Conservation (phyloP, 2,113 vertebrate species). For the Clarias magur region DNA sequence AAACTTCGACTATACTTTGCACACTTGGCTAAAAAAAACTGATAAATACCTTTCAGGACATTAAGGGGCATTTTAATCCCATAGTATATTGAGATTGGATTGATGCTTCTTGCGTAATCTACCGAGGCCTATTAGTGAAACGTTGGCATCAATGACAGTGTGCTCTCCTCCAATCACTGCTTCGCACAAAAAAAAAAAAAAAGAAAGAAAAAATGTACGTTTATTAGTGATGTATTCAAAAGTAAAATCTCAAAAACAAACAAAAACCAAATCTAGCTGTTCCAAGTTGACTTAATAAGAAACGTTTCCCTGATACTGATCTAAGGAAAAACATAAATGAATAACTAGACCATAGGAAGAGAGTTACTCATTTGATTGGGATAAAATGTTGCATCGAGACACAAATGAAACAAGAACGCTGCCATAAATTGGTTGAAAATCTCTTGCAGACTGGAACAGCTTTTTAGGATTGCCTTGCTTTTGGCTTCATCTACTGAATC, state of each 20-base stretch:
- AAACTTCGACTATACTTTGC: neutral
- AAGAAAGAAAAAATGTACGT: neutral
- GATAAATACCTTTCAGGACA: neutral
- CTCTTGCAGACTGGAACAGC: neutral
- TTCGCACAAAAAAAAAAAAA: neutral
- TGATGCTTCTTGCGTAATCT: neutral
- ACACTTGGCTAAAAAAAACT: neutral
- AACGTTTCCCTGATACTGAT: neutral
- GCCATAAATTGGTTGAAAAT: neutral
- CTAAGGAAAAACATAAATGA: neutral
- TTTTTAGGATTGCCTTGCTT: neutral
- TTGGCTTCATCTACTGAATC: neutral
- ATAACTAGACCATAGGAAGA: neutral
- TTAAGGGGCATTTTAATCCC: neutral
- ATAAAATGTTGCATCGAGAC: neutral
- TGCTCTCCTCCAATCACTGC: too few species aligned
- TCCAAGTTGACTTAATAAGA: neutral
- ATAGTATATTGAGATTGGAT: neutral
- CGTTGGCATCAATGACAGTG: neutral
- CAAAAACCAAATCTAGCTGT: neutral
- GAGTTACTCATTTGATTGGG: neutral
- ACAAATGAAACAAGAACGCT: neutral
- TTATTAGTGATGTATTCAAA: neutral
- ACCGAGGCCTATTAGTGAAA: constrained; percentile 17
- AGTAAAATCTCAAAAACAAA: neutral